phyloP scores from a whole-genome alignment of 2,888 invertebrate species.

The Emmelina monodactyla region DNA sequence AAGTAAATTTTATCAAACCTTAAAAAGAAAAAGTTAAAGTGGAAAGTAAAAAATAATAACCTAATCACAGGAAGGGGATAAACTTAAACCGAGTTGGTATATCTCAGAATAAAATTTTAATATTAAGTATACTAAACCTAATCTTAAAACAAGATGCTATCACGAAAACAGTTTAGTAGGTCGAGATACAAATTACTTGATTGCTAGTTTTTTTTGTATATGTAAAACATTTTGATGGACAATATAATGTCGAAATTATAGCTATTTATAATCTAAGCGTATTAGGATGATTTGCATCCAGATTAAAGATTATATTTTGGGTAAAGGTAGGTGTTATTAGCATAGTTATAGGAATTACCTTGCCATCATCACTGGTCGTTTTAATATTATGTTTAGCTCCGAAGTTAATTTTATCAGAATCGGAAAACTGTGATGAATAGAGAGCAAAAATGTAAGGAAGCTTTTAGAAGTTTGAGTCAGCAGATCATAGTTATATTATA shows the following conservation, averaged over 20 bases:
- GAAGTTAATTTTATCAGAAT: neutral
- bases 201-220: slow-evolving; percentile 59
- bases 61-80: too few species aligned
- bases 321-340: slow-evolving; percentile 59
- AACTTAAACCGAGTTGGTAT: too few species aligned
- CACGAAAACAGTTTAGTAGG: slow-evolving; percentile 56
- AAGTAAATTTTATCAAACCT: too few species aligned
- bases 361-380: slow-evolving; percentile 52
- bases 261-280: slow-evolving; percentile 61
- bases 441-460: neutral
- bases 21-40: too few species aligned
- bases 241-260: slow-evolving; percentile 64
- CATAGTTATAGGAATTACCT: slow-evolving; percentile 62
- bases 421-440: neutral
- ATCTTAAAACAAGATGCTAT: slow-evolving; percentile 43
- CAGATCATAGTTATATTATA: slow-evolving; percentile 44
- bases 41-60: too few species aligned
- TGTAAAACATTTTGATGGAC: slow-evolving; percentile 64
- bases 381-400: slow-evolving; percentile 30
- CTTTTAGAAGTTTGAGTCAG: slow-evolving; percentile 30
- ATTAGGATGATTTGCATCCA: slow-evolving; percentile 65
- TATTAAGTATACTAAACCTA: too few species aligned
- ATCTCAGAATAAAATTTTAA: too few species aligned
- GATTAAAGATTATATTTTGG: slow-evolving; percentile 64
- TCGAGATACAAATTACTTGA: slow-evolving; percentile 61